A percentile compares a stretch with the other conserved stretches of the same genome.
Evolutionary conservation across 2,888 invertebrate species (phyloP).

Genomic region (Drosophila buzzatii): DNA sequence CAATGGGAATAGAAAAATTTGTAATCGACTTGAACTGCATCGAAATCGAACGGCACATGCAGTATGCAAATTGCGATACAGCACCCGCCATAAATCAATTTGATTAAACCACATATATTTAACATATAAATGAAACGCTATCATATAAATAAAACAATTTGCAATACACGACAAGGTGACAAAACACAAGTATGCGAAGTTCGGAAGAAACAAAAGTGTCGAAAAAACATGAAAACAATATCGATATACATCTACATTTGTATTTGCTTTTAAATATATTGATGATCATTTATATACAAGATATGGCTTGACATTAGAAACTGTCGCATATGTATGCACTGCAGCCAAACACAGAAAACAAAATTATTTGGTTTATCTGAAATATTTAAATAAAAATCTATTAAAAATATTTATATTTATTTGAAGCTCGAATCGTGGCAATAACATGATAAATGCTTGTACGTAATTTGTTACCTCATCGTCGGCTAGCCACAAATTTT

Average conservation of each 20-base stretch:
- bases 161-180: constrained; percentile 49
- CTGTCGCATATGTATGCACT: constrained; percentile 53
- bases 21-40: constrained; percentile 37
- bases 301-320: constrained; percentile 71
- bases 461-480: constrained; percentile 80
- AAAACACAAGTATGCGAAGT: constrained; percentile 23
- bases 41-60: constrained; percentile 17
- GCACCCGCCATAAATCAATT: constrained; percentile 71
- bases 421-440: constrained; percentile 52
- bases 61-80: constrained; percentile 37
- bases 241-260: constrained; percentile 5
- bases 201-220: constrained; percentile 57
- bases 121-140: constrained; percentile 66
- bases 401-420: constrained; percentile 59
- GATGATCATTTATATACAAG: constrained; percentile 50
- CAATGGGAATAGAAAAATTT: constrained; percentile 22
- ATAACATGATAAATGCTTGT: constrained; percentile 82
- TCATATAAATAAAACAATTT: constrained; percentile 66
- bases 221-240: constrained; percentile 53
- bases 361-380: constrained; percentile 49
- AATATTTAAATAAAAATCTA: constrained; percentile 75
- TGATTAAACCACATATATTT: constrained; percentile 64
- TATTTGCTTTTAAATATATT: constrained; percentile 28
- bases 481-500: constrained; percentile 54
- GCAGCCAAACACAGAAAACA: constrained; percentile 22